A percentile compares a stretch with the other conserved stretches of the same genome.
phyloP scores from a whole-genome alignment of 2,113 vertebrate species.

The Macroglossus sobrinus region DNA sequence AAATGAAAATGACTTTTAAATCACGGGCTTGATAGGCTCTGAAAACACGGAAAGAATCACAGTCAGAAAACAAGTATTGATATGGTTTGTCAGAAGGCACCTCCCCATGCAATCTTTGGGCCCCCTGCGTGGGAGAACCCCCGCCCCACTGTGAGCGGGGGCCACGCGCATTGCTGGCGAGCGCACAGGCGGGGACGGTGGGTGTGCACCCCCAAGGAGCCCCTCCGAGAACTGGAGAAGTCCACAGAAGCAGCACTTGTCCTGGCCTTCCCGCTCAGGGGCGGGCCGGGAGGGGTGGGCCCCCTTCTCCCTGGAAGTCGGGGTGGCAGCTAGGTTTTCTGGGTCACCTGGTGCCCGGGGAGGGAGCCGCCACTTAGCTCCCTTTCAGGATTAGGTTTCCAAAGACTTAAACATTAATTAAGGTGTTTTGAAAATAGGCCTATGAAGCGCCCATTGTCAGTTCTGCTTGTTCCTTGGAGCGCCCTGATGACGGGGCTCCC shows the following conservation, averaged over 20 bases:
- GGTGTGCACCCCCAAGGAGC: not conserved
- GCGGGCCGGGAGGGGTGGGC: no score
- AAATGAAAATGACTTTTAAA: not conserved
- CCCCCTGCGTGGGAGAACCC: not conserved
- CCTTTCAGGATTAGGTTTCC: constrained; percentile 45
- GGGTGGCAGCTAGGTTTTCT: not conserved
- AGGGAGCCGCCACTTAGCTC: not conserved
- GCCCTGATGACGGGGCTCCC: constrained; percentile 14
- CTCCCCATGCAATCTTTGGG: not conserved
- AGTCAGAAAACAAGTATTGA: not conserved
- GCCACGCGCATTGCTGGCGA: not conserved
- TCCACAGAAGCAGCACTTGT: not conserved
- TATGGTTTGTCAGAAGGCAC: not conserved
- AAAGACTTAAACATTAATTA: constrained; percentile 30
- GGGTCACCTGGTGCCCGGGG: not conserved
- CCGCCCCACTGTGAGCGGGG: not conserved
- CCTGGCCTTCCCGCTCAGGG: not conserved
- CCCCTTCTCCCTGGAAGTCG: not conserved
- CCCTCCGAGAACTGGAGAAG: not conserved
- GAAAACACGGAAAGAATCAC: not conserved
- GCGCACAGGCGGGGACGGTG: no score
- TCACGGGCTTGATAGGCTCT: not conserved
- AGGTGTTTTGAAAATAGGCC: constrained; percentile 52
- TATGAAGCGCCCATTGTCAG: constrained; percentile 45
- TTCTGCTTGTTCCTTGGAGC: constrained; percentile 2